phyloP scores from a whole-genome alignment of 2,113 vertebrate genomes.

The Neopipo cinnamomea region DNA sequence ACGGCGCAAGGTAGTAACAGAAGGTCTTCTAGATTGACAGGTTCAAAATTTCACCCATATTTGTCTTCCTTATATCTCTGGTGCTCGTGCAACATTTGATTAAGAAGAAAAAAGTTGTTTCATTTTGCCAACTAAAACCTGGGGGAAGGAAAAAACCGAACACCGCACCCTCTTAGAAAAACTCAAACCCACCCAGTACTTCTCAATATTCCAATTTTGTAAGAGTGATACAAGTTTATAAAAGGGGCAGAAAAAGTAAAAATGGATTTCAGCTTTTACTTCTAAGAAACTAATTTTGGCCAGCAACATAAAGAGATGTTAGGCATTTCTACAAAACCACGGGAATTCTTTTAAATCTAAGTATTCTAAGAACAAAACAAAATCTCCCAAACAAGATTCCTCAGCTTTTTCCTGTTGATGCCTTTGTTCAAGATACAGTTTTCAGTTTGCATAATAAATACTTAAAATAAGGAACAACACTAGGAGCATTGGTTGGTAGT shows the following conservation, averaged over 20 bases:
- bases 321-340: not conserved
- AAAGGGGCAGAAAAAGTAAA: not conserved
- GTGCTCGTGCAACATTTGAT: not conserved
- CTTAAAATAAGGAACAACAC: not conserved
- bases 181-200: not conserved
- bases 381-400: not conserved
- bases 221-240: not conserved
- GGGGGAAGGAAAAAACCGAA: not conserved
- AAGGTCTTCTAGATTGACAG: constrained; percentile 31
- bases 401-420: not conserved
- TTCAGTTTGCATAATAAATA: not conserved
- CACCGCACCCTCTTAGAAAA: not conserved
- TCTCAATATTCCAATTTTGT: not conserved
- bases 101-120: not conserved
- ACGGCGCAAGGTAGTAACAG: not conserved
- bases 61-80: not conserved
- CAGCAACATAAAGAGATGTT: not conserved
- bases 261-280: not conserved
- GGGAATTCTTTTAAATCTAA: not conserved
- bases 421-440: not conserved
- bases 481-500: not conserved
- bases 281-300: not conserved
- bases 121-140: not conserved
- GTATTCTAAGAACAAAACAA: not conserved
- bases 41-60: not conserved